phyloP scores from a whole-genome alignment of 2,113 vertebrate species.

The Xiphophorus maculatus region DNA sequence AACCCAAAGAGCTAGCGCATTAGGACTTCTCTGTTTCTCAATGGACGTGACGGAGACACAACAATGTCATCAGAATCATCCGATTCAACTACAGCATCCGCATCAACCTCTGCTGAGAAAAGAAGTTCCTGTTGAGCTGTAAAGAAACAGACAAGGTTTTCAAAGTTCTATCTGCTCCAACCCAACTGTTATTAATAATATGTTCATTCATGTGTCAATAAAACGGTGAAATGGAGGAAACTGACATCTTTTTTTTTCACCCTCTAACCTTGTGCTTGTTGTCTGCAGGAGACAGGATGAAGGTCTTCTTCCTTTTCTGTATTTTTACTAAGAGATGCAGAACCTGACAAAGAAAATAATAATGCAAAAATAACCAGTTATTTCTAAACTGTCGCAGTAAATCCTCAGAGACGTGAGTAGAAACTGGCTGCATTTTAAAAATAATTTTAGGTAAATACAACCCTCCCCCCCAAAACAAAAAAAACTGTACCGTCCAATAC shows the following conservation, averaged over 20 bases:
- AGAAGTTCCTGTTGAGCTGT: slow-evolving; percentile 54
- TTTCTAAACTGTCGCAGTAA: neutral
- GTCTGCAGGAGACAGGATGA: slow-evolving; percentile 17
- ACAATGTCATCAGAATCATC: slow-evolving; percentile 89
- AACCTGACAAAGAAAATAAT: slow-evolving; percentile 30
- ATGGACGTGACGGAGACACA: slow-evolving; percentile 73
- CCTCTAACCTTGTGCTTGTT: slow-evolving; percentile 40
- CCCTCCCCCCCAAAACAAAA: no score
- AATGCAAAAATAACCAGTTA: neutral
- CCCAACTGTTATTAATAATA: neutral
- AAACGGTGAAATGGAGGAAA: neutral
- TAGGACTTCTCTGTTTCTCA: slow-evolving; percentile 72
- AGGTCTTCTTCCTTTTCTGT: slow-evolving; percentile 31
- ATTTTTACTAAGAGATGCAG: slow-evolving; percentile 17
- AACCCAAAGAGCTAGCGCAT: slow-evolving; percentile 41
- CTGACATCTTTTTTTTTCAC: no score
- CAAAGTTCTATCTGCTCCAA: neutral
- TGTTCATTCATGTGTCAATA: neutral
- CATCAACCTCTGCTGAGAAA: neutral
- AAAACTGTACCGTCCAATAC: no score
- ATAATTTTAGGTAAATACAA: no score
- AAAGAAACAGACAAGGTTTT: slow-evolving; percentile 43
- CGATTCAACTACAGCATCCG: slow-evolving; percentile 69
- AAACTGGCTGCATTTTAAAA: neutral
- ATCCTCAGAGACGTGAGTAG: neutral